Conservation (phyloP, 2,797 vertebrate genomes). For the Ambastaia sidthimunki region DNA sequence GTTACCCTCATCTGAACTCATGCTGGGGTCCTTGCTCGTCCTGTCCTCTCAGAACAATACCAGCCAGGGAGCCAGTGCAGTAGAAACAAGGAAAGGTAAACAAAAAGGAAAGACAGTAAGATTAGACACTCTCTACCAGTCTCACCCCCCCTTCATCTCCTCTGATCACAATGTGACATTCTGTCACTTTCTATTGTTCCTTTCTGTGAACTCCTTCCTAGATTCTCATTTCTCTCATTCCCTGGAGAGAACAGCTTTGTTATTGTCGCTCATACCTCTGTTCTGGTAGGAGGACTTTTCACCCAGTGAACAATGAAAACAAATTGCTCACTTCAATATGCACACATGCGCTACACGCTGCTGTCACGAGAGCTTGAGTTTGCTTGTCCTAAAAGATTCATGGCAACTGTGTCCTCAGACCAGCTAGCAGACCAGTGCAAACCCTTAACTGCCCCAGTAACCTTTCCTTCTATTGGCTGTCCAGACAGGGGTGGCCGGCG, state of each 20-base stretch:
- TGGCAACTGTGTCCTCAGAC: constrained; percentile 6
- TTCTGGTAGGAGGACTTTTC: constrained; percentile 33
- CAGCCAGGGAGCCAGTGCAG: constrained; percentile 62
- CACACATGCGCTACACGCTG: not conserved
- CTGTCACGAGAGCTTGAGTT: not conserved
- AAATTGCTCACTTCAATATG: constrained; percentile 3
- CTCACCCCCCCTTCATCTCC: constrained; percentile 15
- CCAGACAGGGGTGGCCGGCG: constrained; percentile 54
- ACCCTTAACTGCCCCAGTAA: not conserved
- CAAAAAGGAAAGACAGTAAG: constrained; percentile 49
- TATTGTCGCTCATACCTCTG: constrained; percentile 49
- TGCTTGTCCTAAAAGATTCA: constrained; percentile 4
- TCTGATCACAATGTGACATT: constrained; percentile 28
- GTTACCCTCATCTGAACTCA: constrained; percentile 78
- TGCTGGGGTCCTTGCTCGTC: constrained; percentile 71
- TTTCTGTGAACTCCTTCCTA: constrained; percentile 42
- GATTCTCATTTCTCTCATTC: constrained; percentile 12
- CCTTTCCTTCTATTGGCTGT: constrained; percentile 61
- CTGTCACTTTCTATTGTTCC: constrained; percentile 43
- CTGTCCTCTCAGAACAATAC: constrained; percentile 67
- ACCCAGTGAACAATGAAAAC: constrained; percentile 39
- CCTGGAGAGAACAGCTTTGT: constrained; percentile 42
- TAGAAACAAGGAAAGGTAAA: constrained; percentile 22
- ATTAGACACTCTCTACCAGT: constrained; percentile 49
- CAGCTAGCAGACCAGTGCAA: not conserved